phyloP scores from a whole-genome alignment of 2,888 invertebrate species.

The Dermolepida albohirtum region DNA sequence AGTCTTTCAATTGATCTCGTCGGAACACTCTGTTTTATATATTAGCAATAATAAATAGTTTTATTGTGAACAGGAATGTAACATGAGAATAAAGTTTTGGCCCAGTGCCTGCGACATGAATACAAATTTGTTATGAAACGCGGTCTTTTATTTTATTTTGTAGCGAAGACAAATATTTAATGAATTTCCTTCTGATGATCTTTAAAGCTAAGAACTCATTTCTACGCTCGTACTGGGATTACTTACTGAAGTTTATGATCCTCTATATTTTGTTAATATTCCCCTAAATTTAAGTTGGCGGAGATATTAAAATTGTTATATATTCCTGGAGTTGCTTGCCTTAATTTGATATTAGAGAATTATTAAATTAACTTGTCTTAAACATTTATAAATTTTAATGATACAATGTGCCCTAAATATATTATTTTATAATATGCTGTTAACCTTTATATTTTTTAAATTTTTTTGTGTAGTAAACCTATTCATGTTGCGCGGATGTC shows the following conservation, averaged over 20 bases:
- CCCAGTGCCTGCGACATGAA: constrained; percentile 7
- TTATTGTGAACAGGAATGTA: constrained; percentile 29
- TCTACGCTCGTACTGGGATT: constrained; percentile 23
- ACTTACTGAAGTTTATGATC: constrained; percentile 29
- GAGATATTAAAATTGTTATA: neutral
- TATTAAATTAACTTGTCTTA: no score
- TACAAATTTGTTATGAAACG: constrained; percentile 23
- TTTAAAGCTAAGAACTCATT: constrained; percentile 7
- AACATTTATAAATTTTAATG: no score
- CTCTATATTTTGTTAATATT: constrained; percentile 11
- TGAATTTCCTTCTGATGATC: neutral
- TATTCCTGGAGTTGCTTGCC: no score
- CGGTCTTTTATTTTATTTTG: neutral
- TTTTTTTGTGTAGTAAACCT: no score
- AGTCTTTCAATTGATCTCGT: constrained; percentile 32
- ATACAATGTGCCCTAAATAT: no score
- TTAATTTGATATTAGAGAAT: no score
- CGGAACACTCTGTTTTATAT: constrained; percentile 23
- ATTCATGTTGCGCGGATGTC: no score
- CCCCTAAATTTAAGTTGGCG: constrained; percentile 8
- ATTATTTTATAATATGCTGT: no score
- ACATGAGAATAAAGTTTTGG: constrained; percentile 20
- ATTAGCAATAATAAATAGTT: constrained; percentile 40
- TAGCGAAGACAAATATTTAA: no score
- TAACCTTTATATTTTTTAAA: no score